These are phyloP conservation scores for Microtus pennsylvanicus DNA, from an alignment of 2,113 vertebrate genomes.

Conservation along the genomic window DNA sequence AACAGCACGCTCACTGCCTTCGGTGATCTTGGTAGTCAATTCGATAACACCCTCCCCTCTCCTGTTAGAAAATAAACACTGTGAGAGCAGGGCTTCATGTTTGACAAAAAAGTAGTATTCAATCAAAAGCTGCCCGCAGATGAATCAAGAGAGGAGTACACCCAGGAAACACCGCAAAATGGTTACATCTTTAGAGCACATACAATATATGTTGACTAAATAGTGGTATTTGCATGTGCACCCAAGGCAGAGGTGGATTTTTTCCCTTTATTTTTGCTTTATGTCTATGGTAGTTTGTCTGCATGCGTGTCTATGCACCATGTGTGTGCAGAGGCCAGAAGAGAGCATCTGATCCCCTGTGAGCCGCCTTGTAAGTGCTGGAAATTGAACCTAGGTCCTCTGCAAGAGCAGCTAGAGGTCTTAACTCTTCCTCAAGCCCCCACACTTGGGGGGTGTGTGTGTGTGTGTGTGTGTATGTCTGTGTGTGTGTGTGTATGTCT, in stretches of 20 bases:
- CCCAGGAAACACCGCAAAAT: not conserved
- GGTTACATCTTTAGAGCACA: not conserved
- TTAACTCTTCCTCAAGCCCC: not conserved
- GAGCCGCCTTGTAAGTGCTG: not conserved
- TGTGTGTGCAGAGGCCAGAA: not conserved
- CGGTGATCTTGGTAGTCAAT: not conserved
- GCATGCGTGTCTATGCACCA: not conserved
- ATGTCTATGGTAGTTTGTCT: not conserved
- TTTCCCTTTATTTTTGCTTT: not conserved
- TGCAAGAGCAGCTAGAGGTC: not conserved
- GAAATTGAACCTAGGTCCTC: not conserved
- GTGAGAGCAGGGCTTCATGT: not conserved
- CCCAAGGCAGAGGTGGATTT: not conserved
- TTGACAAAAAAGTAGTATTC: not conserved
- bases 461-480: too few species aligned
- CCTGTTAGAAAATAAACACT: not conserved
- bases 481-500: too few species aligned
- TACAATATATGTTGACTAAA: conserved; percentile 1
- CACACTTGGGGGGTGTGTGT: not conserved
- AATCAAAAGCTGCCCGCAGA: not conserved
- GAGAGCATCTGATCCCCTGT: not conserved
- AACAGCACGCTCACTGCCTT: not conserved
- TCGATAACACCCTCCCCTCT: not conserved
- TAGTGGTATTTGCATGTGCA: not conserved
- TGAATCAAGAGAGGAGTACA: not conserved